A percentile compares a stretch with the other conserved stretches of the same genome.
These are phyloP conservation scores for Elanoides forficatus DNA, from an alignment of 2,113 vertebrate genomes.

Conservation along the genomic window DNA sequence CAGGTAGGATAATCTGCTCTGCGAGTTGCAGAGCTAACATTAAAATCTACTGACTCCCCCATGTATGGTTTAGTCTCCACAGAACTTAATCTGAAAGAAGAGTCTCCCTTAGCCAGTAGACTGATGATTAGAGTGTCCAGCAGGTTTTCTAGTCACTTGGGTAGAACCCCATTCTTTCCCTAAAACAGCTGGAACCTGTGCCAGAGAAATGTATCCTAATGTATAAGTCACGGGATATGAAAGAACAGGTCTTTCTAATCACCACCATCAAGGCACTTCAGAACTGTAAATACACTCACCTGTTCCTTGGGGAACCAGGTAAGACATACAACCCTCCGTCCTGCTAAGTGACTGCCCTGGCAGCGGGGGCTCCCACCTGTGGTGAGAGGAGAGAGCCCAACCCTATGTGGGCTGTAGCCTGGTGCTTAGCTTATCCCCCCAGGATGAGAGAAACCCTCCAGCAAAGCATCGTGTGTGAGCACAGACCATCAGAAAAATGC, in stretches of 20 bases:
- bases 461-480: not conserved
- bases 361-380: rapidly evolving
- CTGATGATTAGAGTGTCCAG: not conserved
- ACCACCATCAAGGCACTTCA: not conserved
- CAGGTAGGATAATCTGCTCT: not conserved
- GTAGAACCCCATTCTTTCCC: not conserved
- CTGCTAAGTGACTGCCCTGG: not conserved
- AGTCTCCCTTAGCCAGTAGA: not conserved
- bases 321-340: not conserved
- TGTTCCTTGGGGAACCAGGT: not conserved
- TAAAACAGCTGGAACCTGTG: not conserved
- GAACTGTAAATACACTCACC: not conserved
- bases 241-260: not conserved
- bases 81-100: not conserved
- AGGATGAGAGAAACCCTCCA: not conserved
- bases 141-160: not conserved
- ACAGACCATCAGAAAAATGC: not conserved
- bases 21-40: not conserved
- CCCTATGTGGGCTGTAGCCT: not conserved
- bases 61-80: not conserved
- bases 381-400: not conserved
- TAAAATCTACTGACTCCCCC: not conserved
- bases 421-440: not conserved
- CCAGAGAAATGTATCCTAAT: not conserved
- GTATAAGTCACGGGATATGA: not conserved